phyloP scores from a whole-genome alignment of 2,797 vertebrate genomes.

The Kryptopterus vitreolus region DNA sequence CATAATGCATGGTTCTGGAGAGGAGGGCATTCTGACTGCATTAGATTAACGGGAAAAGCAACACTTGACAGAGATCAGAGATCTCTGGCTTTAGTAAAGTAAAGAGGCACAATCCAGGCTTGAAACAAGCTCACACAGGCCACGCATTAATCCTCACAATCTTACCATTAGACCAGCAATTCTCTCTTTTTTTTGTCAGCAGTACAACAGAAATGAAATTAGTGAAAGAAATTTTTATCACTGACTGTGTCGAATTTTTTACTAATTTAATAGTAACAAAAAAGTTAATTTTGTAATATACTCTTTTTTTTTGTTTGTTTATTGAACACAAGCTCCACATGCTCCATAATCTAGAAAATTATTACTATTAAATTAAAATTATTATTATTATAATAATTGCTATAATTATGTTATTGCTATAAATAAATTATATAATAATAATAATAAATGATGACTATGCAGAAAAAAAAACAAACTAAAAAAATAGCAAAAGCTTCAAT shows the following conservation, averaged over 20 bases:
- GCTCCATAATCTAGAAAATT: no score
- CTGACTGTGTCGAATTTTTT: background rate
- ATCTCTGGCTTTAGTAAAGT: conserved; percentile 22
- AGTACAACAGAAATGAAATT: background rate
- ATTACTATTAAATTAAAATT: no score
- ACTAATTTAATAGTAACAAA: no score
- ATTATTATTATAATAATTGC: no score
- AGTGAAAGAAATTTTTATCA: background rate
- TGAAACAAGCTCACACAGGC: background rate
- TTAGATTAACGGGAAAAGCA: conserved; percentile 35
- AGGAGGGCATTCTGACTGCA: conserved; percentile 28
- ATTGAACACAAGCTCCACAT: no score
- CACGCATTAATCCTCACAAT: conserved; percentile 6
- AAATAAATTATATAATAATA: no score
- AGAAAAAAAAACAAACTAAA: no score
- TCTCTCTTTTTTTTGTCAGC: background rate
- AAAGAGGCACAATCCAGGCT: background rate
- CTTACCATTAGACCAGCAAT: background rate
- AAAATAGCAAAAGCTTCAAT: background rate
- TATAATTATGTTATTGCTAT: no score
- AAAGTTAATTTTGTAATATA: no score
- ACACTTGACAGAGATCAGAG: conserved; percentile 37
- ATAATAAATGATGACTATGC: no score
- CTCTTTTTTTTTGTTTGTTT: no score
- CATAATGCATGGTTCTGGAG: conserved; percentile 41